phyloP scores from a whole-genome alignment of 2,113 vertebrate genomes.

The Anolis carolinensis region DNA sequence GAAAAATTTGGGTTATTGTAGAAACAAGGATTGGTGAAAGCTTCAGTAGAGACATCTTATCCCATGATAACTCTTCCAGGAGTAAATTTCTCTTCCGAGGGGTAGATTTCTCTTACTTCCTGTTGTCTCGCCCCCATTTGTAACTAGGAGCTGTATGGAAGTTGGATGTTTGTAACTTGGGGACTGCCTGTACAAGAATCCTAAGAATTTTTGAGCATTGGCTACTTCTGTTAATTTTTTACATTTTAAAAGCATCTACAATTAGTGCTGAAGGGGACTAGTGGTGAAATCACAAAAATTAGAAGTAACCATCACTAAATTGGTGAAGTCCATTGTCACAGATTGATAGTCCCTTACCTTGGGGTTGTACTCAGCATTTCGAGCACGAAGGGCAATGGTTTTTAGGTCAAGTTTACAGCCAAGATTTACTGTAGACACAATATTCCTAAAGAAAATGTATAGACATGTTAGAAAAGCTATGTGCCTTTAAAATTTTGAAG shows the following conservation, averaged over 20 bases:
- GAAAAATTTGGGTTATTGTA: too few relatives aligned
- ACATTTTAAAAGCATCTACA: neutral
- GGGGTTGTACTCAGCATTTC: conserved; percentile 99
- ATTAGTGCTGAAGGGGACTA: neutral
- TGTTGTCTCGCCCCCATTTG: too few relatives aligned
- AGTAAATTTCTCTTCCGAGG: too few relatives aligned
- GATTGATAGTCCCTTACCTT: conserved; percentile 83
- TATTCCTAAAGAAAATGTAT: conserved; percentile 84
- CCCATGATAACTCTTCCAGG: too few relatives aligned
- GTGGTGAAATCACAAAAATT: neutral
- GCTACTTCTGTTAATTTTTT: too few relatives aligned
- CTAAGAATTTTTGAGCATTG: too few relatives aligned
- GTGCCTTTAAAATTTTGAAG: neutral
- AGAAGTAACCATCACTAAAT: neutral
- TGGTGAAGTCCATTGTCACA: neutral
- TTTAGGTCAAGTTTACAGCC: conserved; percentile 98
- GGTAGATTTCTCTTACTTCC: too few relatives aligned
- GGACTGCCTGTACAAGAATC: too few relatives aligned
- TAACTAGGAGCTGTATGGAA: too few relatives aligned
- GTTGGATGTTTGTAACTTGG: too few relatives aligned
- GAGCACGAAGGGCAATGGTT: conserved; percentile 97
- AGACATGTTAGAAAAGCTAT: conserved; percentile 44
- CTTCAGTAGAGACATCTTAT: too few relatives aligned
- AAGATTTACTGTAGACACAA: conserved; percentile 97
- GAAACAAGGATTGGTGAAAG: too few relatives aligned